Conservation (phyloP, 2,797 vertebrate genomes). For the Anniella stebbinsi region DNA sequence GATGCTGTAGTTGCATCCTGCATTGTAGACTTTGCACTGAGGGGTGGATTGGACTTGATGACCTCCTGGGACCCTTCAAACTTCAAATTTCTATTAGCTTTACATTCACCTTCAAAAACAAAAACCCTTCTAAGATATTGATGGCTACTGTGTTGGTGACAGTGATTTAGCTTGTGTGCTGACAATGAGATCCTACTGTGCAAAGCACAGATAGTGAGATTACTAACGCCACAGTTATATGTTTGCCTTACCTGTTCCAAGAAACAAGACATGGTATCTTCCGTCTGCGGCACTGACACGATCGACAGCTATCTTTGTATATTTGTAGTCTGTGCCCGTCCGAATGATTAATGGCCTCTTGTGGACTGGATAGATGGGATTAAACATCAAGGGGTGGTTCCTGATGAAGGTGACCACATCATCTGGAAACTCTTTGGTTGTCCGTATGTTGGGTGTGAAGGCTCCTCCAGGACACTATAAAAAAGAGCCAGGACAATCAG, state of each 20-base stretch:
- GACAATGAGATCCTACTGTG: no score
- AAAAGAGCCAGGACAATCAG: conserved; percentile 24
- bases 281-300: conserved; percentile 93
- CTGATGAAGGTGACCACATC: conserved; percentile 97
- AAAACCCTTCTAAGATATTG: not conserved
- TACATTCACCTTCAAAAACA: not conserved
- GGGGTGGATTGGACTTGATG: not conserved
- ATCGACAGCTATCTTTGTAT: conserved; percentile 94
- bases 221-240: not conserved
- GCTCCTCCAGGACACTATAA: conserved; percentile 94
- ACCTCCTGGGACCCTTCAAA: not conserved
- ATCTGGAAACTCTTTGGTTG: conserved; percentile 97
- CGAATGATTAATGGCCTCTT: conserved; percentile 92
- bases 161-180: not conserved
- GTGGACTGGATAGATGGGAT: conserved; percentile 91
- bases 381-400: conserved; percentile 98
- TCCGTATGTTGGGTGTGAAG: conserved; percentile 92
- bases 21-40: not conserved
- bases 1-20: not conserved
- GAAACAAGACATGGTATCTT: conserved; percentile 94
- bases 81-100: not conserved
- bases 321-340: conserved; percentile 92
- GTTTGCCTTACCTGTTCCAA: conserved; percentile 89
- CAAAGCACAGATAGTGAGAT: not conserved
- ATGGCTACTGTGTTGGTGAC: not conserved